Evolutionary conservation across 2,113 vertebrate genomes (phyloP), one percentile per base, ranked within the genome.

Genomic region (Callaeas wilsoni): DNA sequence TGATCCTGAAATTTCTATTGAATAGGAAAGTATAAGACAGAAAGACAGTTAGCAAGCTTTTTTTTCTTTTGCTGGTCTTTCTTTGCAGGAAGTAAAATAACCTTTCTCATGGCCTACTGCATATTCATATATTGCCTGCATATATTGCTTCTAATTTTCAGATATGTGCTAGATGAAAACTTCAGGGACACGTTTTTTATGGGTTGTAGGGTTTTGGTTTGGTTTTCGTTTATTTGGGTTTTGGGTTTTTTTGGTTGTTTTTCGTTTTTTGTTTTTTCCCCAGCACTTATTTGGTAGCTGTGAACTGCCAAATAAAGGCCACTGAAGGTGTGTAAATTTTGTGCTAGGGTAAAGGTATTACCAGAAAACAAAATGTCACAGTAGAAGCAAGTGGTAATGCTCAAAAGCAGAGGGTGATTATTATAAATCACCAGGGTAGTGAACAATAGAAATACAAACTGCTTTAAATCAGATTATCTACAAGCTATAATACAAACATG

Each of bases 121-220:
- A 19, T 68, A 37, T n/a, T 13, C 6, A 3, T 60, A 11, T 50
- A 56, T 57, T 56, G 4, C 5, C 23, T 47, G 7, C 0, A 2
- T 17, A 9, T 26, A 49, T 55, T 75, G 10, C 10, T 63, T 67
- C 21, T 39, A 57, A 26, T 74, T 65, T 53, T 69, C 44, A 52
- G 5, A 30, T 64, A 60, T 7, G 1, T 37, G 3, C 4, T 56
- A 69, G 46, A 3, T 53, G 27, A 90, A 77, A 90, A 53, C 12
- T 63, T 44, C 2, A 57, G 10, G 17, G 19, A 23, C 2, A 13
- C 4, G 25, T 71, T 47, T n/a, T 41, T 67, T 52, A 46, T 33
- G 16, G 2, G 1, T 16, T 29, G 3, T 64, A 23, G 16, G 6
- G 15, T 4, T 63, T 55, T 37, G 2, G 0, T 25, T n/a, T 16